Conservation (phyloP, 2,888 invertebrate species). For the Metellina segmentata region DNA sequence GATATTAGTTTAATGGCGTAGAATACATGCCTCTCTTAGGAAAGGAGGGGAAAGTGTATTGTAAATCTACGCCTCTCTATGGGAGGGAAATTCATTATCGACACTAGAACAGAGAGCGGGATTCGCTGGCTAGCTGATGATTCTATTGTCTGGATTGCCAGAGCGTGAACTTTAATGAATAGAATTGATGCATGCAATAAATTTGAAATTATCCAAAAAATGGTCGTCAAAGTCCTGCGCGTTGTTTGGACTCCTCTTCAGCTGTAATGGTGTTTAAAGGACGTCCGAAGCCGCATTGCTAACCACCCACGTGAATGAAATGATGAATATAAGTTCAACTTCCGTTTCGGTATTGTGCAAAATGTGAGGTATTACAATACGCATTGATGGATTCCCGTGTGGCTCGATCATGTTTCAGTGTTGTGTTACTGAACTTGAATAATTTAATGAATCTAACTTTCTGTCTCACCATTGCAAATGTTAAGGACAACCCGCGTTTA, state of each 20-base stretch:
- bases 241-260: conserved; percentile 1
- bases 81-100: conserved; percentile 48
- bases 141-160: conserved; percentile 43
- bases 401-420: background rate
- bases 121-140: conserved; percentile 34
- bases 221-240: conserved; percentile 13
- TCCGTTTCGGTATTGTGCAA: too few species aligned
- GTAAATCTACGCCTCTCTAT: conserved; percentile 46
- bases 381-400: conserved; percentile 1
- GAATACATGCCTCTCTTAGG: conserved; percentile 50
- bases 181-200: conserved; percentile 3
- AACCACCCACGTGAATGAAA: too few species aligned
- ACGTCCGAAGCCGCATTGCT: too few species aligned
- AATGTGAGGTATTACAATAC: background rate
- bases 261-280: background rate
- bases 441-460: conserved; percentile 14
- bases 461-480: conserved; percentile 6
- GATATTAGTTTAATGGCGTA: conserved; percentile 65
- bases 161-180: conserved; percentile 28
- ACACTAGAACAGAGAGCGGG: conserved; percentile 5
- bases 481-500: conserved; percentile 12
- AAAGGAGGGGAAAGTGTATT: conserved; percentile 45
- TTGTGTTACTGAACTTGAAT: background rate
- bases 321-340: too few species aligned
- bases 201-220: conserved; percentile 17